phyloP scores from a whole-genome alignment of 64 coral and sea anemone species.

The Pocillopora verrucosa region DNA sequence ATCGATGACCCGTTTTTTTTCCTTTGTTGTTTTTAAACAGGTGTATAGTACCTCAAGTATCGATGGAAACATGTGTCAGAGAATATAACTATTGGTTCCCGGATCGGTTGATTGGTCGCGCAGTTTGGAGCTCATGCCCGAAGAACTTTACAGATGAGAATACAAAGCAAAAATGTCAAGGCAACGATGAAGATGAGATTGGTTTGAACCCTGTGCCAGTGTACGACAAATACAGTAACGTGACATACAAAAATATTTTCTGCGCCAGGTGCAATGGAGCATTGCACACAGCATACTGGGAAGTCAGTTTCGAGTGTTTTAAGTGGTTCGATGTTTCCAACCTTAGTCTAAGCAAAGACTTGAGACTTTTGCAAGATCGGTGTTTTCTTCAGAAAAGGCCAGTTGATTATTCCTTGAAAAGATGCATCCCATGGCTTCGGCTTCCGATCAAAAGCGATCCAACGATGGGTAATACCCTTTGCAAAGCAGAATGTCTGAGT shows the following conservation, averaged over 20 bases:
- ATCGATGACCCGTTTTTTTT: no score
- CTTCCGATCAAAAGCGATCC: neutral
- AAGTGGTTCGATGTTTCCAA: neutral
- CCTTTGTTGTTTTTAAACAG: no score
- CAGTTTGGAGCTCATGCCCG: constrained; percentile 4
- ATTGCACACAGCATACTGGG: constrained; percentile 5
- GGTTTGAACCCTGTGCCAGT: constrained; percentile 8
- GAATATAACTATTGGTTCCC: neutral
- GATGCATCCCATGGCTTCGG: neutral
- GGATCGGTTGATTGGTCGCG: neutral
- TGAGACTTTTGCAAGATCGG: neutral
- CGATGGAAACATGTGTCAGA: neutral
- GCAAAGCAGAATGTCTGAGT: constrained; percentile 4
- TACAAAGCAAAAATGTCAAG: constrained; percentile 3
- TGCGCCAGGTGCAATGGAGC: constrained; percentile 30
- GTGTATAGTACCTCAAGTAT: no score
- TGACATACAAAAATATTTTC: constrained; percentile 40
- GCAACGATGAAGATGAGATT: neutral
- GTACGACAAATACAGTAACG: neutral
- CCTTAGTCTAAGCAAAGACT: neutral
- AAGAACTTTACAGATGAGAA: neutral
- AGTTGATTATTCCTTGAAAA: neutral
- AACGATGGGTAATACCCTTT: neutral
- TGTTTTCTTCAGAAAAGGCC: neutral
- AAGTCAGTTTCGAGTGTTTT: neutral